Conservation (phyloP, 2,888 invertebrate species). For the Dasysyrphus albostriatus region DNA sequence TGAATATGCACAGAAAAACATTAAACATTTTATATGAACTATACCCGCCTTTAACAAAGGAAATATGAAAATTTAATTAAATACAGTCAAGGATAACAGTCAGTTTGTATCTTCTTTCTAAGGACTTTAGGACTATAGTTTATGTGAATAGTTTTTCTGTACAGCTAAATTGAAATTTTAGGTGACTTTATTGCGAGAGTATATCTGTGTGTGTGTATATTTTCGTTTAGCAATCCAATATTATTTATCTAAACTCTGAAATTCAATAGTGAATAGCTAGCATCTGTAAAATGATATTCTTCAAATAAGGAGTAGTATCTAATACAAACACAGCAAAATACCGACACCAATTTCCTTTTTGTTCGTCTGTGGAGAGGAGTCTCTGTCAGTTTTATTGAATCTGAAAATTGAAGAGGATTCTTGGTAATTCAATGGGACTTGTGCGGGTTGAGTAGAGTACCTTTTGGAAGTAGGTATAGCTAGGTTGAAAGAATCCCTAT, state of each 20-base stretch:
- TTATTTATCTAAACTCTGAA: conserved; percentile 38
- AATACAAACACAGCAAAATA: conserved; percentile 10
- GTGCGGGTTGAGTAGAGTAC: conserved; percentile 11
- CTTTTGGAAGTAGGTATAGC: conserved; percentile 20
- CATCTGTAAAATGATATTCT: conserved; percentile 38
- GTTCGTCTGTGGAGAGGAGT: not conserved
- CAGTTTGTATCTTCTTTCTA: conserved; percentile 2
- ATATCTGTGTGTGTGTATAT: not conserved
- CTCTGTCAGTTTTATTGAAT: conserved; percentile 40
- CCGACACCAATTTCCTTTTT: conserved; percentile 44
- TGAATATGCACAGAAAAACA: not conserved
- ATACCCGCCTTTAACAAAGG: not conserved
- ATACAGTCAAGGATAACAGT: conserved; percentile 3
- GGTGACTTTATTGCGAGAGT: conserved; percentile 15
- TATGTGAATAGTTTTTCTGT: not conserved
- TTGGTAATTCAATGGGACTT: conserved; percentile 7
- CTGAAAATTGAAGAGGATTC: conserved; percentile 22
- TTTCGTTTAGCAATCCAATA: conserved; percentile 29
- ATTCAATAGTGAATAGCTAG: conserved; percentile 28
- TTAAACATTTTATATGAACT: conserved; percentile 14
- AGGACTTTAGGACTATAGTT: not conserved
- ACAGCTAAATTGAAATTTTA: conserved; percentile 39
- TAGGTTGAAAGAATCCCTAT: not conserved
- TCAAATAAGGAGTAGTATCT: conserved; percentile 1
- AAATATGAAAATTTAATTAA: conserved; percentile 71